Conservation (phyloP, 1,140 invertebrate genomes). For the Leptinotarsa defecta region DNA sequence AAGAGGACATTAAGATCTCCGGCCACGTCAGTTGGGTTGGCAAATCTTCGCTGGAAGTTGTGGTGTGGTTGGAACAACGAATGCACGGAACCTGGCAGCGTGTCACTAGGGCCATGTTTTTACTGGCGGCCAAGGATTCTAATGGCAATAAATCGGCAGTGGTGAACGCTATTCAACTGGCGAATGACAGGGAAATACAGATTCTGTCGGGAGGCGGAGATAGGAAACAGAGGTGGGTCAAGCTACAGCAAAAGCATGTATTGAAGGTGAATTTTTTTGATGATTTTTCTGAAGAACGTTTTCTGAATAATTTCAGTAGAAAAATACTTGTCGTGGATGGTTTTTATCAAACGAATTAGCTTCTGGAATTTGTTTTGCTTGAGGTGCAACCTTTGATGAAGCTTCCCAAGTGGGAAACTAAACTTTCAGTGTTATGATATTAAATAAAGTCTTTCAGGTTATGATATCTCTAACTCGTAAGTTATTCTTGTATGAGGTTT, state of each 20-base stretch:
- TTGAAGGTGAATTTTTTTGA: slow-evolving; percentile 55
- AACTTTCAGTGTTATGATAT: too few species aligned
- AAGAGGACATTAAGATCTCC: slow-evolving; percentile 70
- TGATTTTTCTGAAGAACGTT: too few species aligned
- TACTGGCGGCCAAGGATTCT: slow-evolving; percentile 77
- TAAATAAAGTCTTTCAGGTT: too few species aligned
- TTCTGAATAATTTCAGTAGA: slow-evolving; percentile 35
- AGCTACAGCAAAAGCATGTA: slow-evolving; percentile 61
- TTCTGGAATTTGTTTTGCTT: slow-evolving; percentile 38
- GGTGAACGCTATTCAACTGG: slow-evolving; percentile 68
- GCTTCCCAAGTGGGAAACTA: too few species aligned
- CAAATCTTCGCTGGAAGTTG: slow-evolving; percentile 72
- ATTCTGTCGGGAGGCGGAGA: slow-evolving; percentile 66
- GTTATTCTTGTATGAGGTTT: too few species aligned
- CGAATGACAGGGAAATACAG: slow-evolving; percentile 66
- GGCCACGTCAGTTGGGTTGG: slow-evolving; percentile 81
- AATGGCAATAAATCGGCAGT: slow-evolving; percentile 61
- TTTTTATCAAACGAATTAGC: too few species aligned
- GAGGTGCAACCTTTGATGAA: slow-evolving; percentile 45
- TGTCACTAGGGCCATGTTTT: slow-evolving; percentile 71
- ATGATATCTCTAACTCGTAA: too few species aligned
- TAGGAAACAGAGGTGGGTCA: slow-evolving; percentile 61
- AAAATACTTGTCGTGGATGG: slow-evolving; percentile 55
- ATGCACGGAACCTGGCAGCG: slow-evolving; percentile 62
- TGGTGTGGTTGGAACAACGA: slow-evolving; percentile 72